Percentiles rank a stretch among this genome's conserved stretches.
Conservation (phyloP, 2,113 vertebrate genomes). For the Malurus alboscapulatus region DNA sequence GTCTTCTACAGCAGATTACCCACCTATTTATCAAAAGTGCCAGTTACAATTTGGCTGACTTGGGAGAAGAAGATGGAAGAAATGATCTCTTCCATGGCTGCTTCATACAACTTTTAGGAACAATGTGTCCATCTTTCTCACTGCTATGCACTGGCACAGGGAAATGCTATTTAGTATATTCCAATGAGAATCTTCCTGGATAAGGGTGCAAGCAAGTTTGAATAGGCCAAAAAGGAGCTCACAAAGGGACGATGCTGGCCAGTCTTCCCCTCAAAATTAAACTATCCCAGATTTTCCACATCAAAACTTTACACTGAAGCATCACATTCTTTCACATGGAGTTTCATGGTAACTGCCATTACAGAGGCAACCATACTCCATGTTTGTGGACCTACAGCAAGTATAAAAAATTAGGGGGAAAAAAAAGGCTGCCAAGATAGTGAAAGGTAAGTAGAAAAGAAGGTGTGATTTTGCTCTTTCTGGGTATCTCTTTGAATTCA, state of each 20-base stretch:
- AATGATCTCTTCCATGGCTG: background rate
- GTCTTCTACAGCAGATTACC: background rate
- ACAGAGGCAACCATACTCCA: background rate
- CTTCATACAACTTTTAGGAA: background rate
- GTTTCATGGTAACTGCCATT: background rate
- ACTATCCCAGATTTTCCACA: background rate
- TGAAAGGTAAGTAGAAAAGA: background rate
- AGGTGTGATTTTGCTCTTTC: background rate
- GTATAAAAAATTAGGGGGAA: background rate
- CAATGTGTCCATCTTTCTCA: background rate
- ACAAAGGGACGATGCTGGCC: background rate
- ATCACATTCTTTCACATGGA: background rate
- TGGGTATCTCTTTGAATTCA: background rate
- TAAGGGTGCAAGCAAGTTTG: background rate
- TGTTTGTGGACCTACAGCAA: rapidly evolving
- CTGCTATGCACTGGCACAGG: background rate
- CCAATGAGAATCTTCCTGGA: background rate
- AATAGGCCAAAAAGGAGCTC: background rate
- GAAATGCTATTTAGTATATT: background rate
- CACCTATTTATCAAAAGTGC: background rate
- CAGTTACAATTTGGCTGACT: background rate
- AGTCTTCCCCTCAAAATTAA: background rate
- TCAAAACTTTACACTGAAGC: background rate
- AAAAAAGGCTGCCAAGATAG: background rate
- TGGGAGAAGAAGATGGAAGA: background rate